A percentile compares a stretch with the other conserved stretches of the same genome.
These are phyloP conservation scores for Dendropsophus ebraccatus DNA, from an alignment of 2,113 vertebrate species.

Conservation along the genomic window DNA sequence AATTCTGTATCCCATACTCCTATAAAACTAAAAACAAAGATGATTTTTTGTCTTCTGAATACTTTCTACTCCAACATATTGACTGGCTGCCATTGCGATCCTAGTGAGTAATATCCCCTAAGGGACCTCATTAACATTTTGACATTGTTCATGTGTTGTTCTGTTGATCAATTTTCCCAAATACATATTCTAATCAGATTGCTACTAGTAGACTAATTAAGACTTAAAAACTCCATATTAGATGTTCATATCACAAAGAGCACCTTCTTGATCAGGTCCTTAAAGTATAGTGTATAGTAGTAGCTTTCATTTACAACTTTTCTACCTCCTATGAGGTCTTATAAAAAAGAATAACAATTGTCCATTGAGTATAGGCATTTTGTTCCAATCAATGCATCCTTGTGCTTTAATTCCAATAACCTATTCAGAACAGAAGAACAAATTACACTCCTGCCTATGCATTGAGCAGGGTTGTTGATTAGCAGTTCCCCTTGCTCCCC, in stretches of 20 bases:
- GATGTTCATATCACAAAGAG: neutral
- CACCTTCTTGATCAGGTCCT: neutral
- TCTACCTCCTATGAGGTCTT: neutral
- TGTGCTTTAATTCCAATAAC: neutral
- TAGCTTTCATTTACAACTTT: neutral
- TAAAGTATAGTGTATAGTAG: neutral
- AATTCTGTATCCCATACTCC: constrained; percentile 7
- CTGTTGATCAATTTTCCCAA: constrained; percentile 30
- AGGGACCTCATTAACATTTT: constrained; percentile 54
- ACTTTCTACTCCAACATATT: constrained; percentile 42
- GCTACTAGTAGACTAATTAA: neutral
- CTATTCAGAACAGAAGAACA: neutral
- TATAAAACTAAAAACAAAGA: constrained; percentile 34
- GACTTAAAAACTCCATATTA: neutral
- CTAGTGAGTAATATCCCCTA: constrained; percentile 50
- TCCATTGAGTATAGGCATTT: too few relatives aligned
- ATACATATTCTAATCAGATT: constrained; percentile 39
- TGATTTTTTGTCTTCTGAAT: constrained; percentile 43
- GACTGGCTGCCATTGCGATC: constrained; percentile 37
- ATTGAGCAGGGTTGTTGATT: neutral
- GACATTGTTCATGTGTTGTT: constrained; percentile 53
- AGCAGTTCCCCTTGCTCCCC: neutral
- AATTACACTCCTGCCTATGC: neutral
- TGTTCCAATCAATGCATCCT: too few relatives aligned
- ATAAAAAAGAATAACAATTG: neutral